Evolutionary conservation across 1,140 invertebrate species (phyloP).

Genomic region (Dryas iulia): DNA sequence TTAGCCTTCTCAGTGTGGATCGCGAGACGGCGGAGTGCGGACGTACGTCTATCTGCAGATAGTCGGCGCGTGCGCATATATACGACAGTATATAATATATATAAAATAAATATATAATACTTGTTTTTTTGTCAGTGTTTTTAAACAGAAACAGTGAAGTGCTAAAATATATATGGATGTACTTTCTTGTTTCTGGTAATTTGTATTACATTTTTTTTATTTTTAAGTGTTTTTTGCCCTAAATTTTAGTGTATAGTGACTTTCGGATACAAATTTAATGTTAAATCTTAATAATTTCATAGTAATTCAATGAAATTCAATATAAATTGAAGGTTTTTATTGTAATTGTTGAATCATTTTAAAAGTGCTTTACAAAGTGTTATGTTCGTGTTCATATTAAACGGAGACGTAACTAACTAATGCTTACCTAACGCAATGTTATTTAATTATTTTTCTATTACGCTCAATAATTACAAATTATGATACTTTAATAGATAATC

Average conservation of each 20-base stretch:
- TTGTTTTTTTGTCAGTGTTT: neutral
- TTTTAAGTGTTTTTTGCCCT: neutral
- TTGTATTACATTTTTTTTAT: neutral
- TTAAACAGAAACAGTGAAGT: neutral
- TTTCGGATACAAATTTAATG: too few relatives aligned
- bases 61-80: conserved; percentile 8
- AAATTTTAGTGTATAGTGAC: too few relatives aligned
- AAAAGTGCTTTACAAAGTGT: neutral
- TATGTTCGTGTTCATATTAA: neutral
- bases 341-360: neutral
- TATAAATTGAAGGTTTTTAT: too few relatives aligned
- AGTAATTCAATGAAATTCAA: too few relatives aligned
- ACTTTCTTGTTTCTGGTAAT: neutral
- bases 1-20: conserved; percentile 22
- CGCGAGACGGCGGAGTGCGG: conserved; percentile 31
- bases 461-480: neutral
- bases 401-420: neutral
- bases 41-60: conserved; percentile 36
- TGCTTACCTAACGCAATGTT: neutral
- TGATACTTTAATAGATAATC: neutral
- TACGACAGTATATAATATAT: neutral
- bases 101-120: neutral
- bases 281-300: too few relatives aligned
- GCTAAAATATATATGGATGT: neutral
- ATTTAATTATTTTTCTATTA: conserved; percentile 2